Conservation (phyloP, 2,797 vertebrate genomes). For the Sebastes steindachneri region DNA sequence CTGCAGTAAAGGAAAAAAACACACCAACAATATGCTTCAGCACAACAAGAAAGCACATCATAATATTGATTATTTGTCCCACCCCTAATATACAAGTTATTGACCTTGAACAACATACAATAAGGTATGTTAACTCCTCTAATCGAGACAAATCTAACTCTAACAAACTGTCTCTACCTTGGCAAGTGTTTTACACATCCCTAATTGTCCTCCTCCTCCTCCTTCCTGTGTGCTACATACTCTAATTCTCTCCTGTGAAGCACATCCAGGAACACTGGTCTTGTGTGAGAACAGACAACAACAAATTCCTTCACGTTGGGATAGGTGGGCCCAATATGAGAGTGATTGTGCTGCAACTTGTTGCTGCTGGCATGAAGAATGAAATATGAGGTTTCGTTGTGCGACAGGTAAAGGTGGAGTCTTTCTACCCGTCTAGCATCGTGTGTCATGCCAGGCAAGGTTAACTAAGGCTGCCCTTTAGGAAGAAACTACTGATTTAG, state of each 20-base stretch:
- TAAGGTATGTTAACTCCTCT: background rate
- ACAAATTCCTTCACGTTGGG: background rate
- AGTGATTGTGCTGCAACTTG: conserved; percentile 5
- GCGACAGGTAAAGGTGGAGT: background rate
- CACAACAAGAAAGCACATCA: background rate
- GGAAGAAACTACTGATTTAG: background rate
- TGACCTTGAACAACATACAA: background rate
- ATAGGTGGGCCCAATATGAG: background rate
- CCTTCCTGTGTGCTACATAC: background rate
- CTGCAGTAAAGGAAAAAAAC: background rate
- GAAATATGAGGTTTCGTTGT: background rate
- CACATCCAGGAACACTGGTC: background rate
- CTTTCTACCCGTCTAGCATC: background rate
- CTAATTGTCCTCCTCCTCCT: background rate
- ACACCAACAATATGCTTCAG: background rate
- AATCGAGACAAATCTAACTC: background rate
- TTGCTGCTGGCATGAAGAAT: background rate
- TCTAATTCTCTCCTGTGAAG: background rate
- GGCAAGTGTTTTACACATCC: background rate
- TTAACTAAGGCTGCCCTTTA: background rate
- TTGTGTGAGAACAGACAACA: background rate
- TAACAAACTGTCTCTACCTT: background rate
- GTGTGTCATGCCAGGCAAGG: background rate
- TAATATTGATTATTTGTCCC: background rate
- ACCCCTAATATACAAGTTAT: background rate